phyloP scores from a whole-genome alignment of 2,113 vertebrate genomes.

The Dipodomys merriami region DNA sequence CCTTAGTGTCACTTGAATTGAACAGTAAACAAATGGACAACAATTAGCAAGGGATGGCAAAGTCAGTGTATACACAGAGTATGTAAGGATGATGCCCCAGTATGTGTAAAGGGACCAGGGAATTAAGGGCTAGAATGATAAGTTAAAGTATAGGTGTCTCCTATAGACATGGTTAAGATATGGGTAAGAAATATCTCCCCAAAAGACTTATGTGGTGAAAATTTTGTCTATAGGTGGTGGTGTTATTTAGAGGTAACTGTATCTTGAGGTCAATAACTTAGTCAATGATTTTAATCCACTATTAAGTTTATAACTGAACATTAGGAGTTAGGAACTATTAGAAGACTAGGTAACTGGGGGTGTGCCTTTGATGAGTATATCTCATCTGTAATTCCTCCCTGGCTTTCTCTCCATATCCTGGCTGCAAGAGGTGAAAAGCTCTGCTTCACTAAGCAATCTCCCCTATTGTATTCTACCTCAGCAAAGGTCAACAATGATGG shows the following conservation, averaged over 20 bases:
- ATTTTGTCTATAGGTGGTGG: background rate
- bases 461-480: background rate
- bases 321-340: background rate
- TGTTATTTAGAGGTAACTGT: background rate
- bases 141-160: background rate
- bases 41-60: background rate
- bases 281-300: background rate
- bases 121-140: background rate
- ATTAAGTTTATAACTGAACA: background rate
- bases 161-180: background rate
- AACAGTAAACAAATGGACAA: background rate
- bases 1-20: constrained; percentile 24
- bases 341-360: background rate
- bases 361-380: background rate
- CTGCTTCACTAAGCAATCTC: background rate
- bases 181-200: background rate
- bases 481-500: background rate
- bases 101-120: background rate
- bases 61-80: background rate
- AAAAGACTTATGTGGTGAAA: background rate
- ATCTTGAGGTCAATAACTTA: background rate
- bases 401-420: background rate
- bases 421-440: background rate
- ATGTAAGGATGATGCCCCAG: background rate
- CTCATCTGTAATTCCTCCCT: background rate